Evolutionary conservation across 2,113 vertebrate species (phyloP), one percentile per base, ranked within the genome.

Genomic region (Labeo rohita): DNA sequence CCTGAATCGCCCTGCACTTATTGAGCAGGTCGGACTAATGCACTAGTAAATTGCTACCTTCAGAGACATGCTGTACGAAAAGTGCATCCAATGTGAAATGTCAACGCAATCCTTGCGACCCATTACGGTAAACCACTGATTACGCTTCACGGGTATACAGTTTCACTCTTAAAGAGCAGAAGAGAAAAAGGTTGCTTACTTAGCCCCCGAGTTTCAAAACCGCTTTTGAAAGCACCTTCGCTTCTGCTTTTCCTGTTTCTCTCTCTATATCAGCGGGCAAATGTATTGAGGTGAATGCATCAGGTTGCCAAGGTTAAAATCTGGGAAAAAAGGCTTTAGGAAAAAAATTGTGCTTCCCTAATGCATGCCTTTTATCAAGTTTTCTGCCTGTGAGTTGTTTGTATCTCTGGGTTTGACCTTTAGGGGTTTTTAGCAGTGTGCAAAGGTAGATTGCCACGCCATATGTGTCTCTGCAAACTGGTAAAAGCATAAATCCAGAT

Each of bases 11-110:
- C 82, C 18, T 9, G 34, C 43, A 75, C 77, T 86, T 66, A 72
- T 84, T 89, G 59, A 77, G 72, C 81, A 56, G 34, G 23, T 6
- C 18, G 6, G 23, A 23, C 68, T 79, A 45, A 70, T 85, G 73
- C 77, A 68, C 80, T 63, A 49, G 68, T 50, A 85, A 88, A 88
- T 78, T 73, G 52, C 75, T 85, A 81, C 85, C 84, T 87, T 85
- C 82, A 76, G 47, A 75, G n/a, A 74, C 50, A 52, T 45, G 23
- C 43, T 13, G 52, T 15, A 28, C 12, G 23, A 72, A 87, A 86
- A 85, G 74, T 80, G 61, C 74, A 77, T 82, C 73, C 68, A 12
- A 70, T 68, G 70, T 45, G 63, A 85, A 84, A 87, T 83, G 83
- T 68, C 65, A 77, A 47, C 12, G 39, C n/a, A n/a, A 63, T 68